Conservation (phyloP, 1,140 invertebrate genomes). For the Probaryconus sp. region DNA sequence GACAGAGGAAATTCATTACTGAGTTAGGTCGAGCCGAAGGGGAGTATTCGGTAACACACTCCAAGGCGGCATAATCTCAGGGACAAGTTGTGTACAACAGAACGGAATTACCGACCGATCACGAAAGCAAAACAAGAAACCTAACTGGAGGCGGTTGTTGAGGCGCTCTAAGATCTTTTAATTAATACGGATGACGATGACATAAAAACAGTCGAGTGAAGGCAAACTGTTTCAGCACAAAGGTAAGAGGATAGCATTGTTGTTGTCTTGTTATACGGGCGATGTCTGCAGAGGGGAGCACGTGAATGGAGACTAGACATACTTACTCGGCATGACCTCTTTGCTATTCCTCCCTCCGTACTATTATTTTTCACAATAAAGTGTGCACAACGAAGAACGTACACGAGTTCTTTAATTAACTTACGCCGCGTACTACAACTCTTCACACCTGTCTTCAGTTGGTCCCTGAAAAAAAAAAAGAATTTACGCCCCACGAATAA, state of each 20-base stretch:
- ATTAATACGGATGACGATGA: constrained; percentile 69
- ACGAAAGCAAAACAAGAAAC: not conserved
- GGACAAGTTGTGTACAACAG: not conserved
- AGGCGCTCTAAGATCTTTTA: constrained; percentile 69
- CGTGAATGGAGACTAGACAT: constrained; percentile 49
- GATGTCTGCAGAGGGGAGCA: constrained; percentile 42
- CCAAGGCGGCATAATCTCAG: too few relatives aligned
- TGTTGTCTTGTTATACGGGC: constrained; percentile 69
- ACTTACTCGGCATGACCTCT: constrained; percentile 56
- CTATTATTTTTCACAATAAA: constrained; percentile 46
- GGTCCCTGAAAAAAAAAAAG: constrained; percentile 19
- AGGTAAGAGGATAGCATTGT: constrained; percentile 69
- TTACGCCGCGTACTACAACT: constrained; percentile 31
- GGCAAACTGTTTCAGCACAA: constrained; percentile 72
- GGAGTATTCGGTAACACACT: too few relatives aligned
- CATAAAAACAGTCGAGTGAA: constrained; percentile 63
- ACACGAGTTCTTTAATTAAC: constrained; percentile 60
- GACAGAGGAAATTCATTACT: too few relatives aligned
- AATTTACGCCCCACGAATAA: constrained; percentile 22
- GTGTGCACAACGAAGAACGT: constrained; percentile 44
- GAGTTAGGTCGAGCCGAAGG: too few relatives aligned
- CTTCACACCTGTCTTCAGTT: constrained; percentile 42
- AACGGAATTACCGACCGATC: constrained; percentile 4
- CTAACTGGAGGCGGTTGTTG: constrained; percentile 15
- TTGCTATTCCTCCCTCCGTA: constrained; percentile 42